Evolutionary conservation across 2,797 vertebrate species (phyloP).

Genomic region (Pogonophryne albipinna): DNA sequence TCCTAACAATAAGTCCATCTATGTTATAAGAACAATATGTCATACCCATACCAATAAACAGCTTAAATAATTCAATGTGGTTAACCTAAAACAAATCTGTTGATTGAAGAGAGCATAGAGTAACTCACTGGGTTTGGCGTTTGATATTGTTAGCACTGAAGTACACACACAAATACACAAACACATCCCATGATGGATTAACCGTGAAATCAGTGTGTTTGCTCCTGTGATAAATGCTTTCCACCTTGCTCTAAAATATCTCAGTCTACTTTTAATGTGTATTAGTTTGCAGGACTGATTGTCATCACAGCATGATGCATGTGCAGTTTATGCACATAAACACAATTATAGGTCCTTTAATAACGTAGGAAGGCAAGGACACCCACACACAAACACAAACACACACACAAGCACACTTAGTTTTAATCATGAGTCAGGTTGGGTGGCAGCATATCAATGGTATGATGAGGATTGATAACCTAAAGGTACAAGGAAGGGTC

Average conservation of each 20-base stretch:
- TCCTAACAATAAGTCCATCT: no score
- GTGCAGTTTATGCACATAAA: constrained; percentile 9
- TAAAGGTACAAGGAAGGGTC: constrained; percentile 34
- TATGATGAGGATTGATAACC: constrained; percentile 14
- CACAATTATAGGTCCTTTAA: constrained; percentile 8
- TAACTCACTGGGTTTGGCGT: no score
- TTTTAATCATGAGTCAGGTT: constrained; percentile 24
- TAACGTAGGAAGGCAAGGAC: neutral
- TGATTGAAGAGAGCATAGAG: no score
- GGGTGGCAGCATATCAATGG: constrained; percentile 14
- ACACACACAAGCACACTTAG: neutral
- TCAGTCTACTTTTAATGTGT: constrained; percentile 42
- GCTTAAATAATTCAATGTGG: no score
- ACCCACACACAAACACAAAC: neutral
- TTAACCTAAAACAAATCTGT: no score
- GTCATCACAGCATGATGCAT: constrained; percentile 29
- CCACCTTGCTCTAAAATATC: constrained; percentile 23
- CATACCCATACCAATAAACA: no score
- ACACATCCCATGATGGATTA: no score
- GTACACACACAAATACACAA: no score
- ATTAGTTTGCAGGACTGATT: neutral
- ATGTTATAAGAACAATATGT: no score
- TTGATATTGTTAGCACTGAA: no score
- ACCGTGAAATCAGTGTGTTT: neutral
- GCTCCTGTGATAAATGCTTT: constrained; percentile 25